Base-by-base conservation (phyloP, 2,888 invertebrate genomes). In the Nomada fabriciana region DNA sequence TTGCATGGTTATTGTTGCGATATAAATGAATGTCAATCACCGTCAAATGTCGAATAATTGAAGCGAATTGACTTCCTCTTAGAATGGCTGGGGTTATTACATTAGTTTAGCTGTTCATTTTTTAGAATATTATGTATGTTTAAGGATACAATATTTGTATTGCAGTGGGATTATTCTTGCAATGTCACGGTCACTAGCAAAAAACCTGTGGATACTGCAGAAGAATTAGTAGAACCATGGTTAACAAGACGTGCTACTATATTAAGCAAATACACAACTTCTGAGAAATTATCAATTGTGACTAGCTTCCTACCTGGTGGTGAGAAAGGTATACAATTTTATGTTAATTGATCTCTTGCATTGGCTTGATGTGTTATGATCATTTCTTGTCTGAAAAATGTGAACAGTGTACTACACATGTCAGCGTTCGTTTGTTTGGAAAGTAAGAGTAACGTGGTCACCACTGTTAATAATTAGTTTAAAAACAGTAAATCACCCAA, bases 241-340 rank as follows among this genome's bases (percentile, higher is more conserved):
- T 95, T 95, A 84, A 94, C 95, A 1, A 96, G 97, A 90, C 96
- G 97, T 85, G 93, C 95, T 63, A 95, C 95, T n/a, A 98, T 99
- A 91, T 95, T 99, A 15, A 97, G 96, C 88, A 97, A 97, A 94
- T 99, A 97, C 91, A 99, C 98, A 50, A 99, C 99, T 71, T 98
- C 97, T 15, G 98, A 99, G 94, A 98, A 98, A 92, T 94, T 99
- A 43, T 97, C 98, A 0, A 98, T 99, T 86, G 96, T 98, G 2
- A 98, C 98, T 59, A 98, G 98, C 93, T 98, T 97, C 92, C 94
- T 98, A 64, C 96, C 97, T 7, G 97, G 97, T 76, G 97, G 97
- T 83, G 97, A 97, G 93, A 97, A 97, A 95, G 96, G 97, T 97
- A 94, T 11, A 13, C 11, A 60, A 20, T 52, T 50, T 55, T 15